Base-by-base conservation (phyloP, 2,113 vertebrate species). In the Noturus placidus region DNA sequence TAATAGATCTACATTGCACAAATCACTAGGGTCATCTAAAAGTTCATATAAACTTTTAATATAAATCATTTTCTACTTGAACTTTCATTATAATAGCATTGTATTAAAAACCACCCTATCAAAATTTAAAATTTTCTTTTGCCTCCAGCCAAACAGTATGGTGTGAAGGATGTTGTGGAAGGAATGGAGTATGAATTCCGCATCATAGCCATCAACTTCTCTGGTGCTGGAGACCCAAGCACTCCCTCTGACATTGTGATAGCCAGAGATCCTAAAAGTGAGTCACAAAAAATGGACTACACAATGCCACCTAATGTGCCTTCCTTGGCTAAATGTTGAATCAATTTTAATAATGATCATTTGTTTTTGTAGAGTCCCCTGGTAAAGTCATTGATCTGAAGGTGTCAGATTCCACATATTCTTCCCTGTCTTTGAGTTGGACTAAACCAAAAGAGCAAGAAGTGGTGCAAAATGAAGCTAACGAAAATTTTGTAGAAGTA, bases 181-280 rank as follows among this genome's bases (percentile, higher is more conserved):
- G 97, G 96, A 35, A 90, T 96, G 27, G 95, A 96, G 87, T 97
- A 97, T 0, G 97, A 98, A 91, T 98, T 98, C 80, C 94, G 96
- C 0, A 96, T 98, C 87, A 95, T 94, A 3, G 97, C 97, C 0
- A 92, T 97, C 89, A 96, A 96, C 86, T 94, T 95, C 79, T 94
- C 96, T 10, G 97, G 97, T 4, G 83, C 86, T 0, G 96, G 97
- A 81, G 95, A 97, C 52, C 91, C 95, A 87, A 97, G 97, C 42
- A 33, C 92, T 0, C 95, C 97, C 0, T 97, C 96, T 0, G 94
- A 96, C 50, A 93, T 96, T 9, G 91, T 94, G 80, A 94, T 94
- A 87, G 96, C 96, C 0, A 89, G 81, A 89, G 97, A 97, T 88
- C 94, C 97, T 87, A 95, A 92, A n/a, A 94, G 97, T 98, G 90